Conservation (phyloP, 2,797 vertebrate species). For the Poecile montanus region DNA sequence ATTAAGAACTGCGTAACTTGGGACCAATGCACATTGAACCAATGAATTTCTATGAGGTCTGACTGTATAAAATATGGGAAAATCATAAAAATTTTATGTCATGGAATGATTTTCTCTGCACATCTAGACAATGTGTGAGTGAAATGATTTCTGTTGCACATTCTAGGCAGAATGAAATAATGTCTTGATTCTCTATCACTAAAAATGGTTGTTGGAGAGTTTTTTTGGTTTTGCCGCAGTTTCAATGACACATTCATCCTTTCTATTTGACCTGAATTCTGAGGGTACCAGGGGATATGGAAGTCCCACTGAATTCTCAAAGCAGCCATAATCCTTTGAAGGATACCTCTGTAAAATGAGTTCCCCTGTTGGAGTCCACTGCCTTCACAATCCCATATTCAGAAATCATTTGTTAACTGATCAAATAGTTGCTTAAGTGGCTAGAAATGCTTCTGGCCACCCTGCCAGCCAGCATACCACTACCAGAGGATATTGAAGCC, state of each 20-base stretch:
- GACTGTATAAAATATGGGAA: not conserved
- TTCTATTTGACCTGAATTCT: not conserved
- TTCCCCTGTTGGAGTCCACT: not conserved
- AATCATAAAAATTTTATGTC: not conserved
- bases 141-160: not conserved
- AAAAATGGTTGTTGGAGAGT: not conserved
- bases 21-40: not conserved
- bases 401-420: not conserved
- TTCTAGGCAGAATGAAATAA: not conserved
- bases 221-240: not conserved
- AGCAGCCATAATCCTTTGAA: not conserved
- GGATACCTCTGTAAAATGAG: not conserved
- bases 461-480: not conserved
- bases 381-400: not conserved
- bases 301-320: not conserved
- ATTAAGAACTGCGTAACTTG: not conserved
- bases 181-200: not conserved
- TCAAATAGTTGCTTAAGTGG: not conserved
- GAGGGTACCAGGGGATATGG: not conserved
- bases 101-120: not conserved
- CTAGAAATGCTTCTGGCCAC: not conserved
- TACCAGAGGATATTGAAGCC: not conserved
- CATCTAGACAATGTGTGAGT: too few species aligned
- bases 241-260: not conserved
- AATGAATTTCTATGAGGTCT: not conserved